These are phyloP conservation scores for Hypocryptadius cinnamomeus DNA, from an alignment of 2,113 vertebrate genomes.

Conservation along the genomic window DNA sequence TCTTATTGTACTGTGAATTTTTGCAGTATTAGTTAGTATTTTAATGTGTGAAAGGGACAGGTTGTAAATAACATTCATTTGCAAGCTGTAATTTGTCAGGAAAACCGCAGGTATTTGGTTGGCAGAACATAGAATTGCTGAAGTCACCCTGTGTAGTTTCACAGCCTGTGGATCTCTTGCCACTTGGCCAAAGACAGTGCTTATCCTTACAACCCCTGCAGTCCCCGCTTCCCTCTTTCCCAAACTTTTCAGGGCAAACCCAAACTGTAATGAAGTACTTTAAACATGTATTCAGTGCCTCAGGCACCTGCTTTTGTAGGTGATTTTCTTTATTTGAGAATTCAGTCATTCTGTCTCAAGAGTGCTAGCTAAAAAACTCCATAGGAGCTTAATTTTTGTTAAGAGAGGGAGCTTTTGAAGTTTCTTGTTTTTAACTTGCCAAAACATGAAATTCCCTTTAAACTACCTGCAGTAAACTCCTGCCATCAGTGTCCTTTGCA, in stretches of 20 bases:
- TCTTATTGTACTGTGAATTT: neutral
- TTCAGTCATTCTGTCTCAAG: neutral
- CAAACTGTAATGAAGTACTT: neutral
- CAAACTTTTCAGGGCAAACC: neutral
- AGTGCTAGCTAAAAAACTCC: neutral
- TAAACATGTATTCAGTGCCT: neutral
- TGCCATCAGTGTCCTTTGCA: neutral
- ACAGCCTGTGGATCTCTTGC: neutral
- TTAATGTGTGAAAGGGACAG: neutral
- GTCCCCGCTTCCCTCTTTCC: neutral
- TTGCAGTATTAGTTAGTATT: neutral
- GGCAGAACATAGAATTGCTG: fast-evolving
- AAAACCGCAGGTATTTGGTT: neutral
- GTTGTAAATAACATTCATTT: neutral
- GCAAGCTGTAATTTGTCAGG: neutral
- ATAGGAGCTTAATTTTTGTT: neutral
- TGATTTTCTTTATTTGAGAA: neutral
- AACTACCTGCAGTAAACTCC: neutral
- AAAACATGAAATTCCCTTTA: neutral
- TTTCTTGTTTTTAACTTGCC: neutral
- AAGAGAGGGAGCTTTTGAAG: neutral
- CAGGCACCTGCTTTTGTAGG: neutral
- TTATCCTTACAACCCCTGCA: neutral
- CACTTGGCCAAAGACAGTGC: neutral
- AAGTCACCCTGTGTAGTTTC: neutral